Percentiles rank a stretch among this genome's conserved stretches.
phyloP scores from a whole-genome alignment of 2,797 vertebrate genomes.

The Pangasius macronema region DNA sequence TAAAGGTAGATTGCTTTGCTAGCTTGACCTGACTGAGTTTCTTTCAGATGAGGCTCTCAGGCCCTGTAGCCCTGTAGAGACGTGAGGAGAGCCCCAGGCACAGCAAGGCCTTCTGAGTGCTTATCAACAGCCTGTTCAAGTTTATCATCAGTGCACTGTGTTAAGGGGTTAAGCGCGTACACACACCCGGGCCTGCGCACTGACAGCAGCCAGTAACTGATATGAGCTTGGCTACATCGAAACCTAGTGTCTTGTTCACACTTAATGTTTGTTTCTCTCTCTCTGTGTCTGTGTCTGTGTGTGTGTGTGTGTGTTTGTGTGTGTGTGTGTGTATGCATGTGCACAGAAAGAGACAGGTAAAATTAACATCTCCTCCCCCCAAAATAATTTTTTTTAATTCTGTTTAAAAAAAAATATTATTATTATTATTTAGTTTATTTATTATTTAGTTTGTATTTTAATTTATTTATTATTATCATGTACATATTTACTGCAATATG shows the following conservation, averaged over 20 bases:
- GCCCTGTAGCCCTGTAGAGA: conserved; percentile 53
- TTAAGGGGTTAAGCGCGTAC: conserved; percentile 72
- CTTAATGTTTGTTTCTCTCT: background rate
- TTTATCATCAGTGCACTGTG: conserved; percentile 61
- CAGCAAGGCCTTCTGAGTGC: conserved; percentile 70
- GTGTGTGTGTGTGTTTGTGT: background rate
- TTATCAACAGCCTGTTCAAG: conserved; percentile 70
- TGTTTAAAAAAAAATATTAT: background rate
- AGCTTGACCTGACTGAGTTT: conserved; percentile 75
- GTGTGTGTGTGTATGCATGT: background rate
- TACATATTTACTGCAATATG: background rate
- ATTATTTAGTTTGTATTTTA: no score
- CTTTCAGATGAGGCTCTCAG: conserved; percentile 73
- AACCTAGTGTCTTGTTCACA: conserved; percentile 6
- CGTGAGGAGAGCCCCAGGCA: conserved; percentile 49
- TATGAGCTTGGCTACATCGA: conserved; percentile 30
- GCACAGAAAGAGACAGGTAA: background rate
- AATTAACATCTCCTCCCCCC: background rate
- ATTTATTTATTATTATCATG: background rate
- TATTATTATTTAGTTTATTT: no score
- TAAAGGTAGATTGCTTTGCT: conserved; percentile 74
- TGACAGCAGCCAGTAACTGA: conserved; percentile 51
- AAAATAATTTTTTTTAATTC: background rate
- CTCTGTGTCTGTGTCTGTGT: background rate
- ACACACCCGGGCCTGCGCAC: conserved; percentile 71